Evolutionary conservation across 2,888 invertebrate genomes (phyloP), one percentile per base, ranked within the genome.

Genomic region (Uloborus plumipes): DNA sequence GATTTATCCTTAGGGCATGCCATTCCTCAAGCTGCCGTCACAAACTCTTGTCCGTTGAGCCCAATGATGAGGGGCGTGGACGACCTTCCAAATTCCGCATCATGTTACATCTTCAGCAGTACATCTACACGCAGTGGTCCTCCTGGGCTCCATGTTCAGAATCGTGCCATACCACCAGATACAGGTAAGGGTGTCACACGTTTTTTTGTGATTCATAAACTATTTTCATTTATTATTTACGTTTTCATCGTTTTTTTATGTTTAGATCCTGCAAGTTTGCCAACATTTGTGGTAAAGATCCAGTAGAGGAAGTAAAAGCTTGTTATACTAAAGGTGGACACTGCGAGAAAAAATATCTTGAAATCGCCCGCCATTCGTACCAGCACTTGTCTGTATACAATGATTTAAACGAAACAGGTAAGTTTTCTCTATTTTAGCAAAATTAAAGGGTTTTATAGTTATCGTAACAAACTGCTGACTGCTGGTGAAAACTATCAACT

Each of bases 261-360:
- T 26, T 13, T 51, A 78, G 96, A 88, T 92, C 92, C 88, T 97
- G 96, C 89, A 92, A 92, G 87, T 92, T 92, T 86, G 92, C 92
- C 1, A 92, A 92, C 15, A 91, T 94, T 86, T 97, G 97, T 87
- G 93, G 93, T 1, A 92, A 92, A 62, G 92, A 92, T 64, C 93
- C 93, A 88, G 92, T 94, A 58, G 92, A 93, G 84, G 95, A 97
- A 89, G 94, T 94, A 11, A 95, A 95, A 2, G 94, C 94, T 88
- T 97, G 97, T 88, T 95, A 94, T 88, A 92, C 93, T 59, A 93
- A 94, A 86, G 94, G 94, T 71, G 94, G 94, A 75, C 93, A 92
- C 87, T 97, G 97, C 88, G 94, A 95, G 53, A 64, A 65, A 47
- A 55, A 55, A 3, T 70, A 69, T 64, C 47, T 75, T 6, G 39